Conservation (phyloP, 2,113 vertebrate genomes). For the Centropristis striata region DNA sequence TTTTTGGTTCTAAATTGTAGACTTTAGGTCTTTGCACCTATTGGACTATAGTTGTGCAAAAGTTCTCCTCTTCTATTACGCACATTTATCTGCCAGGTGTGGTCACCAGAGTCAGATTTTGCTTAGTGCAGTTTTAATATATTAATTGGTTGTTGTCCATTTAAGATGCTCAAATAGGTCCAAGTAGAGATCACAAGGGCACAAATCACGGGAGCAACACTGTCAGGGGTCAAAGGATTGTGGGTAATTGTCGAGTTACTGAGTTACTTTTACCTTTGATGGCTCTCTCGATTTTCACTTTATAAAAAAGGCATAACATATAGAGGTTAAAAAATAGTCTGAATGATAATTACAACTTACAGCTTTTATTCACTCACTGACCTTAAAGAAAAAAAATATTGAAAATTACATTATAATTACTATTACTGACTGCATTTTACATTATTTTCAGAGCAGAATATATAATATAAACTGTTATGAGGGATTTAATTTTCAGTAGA, state of each 20-base stretch:
- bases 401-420: background rate
- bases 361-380: constrained; percentile 8
- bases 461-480: background rate
- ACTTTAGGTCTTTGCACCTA: too few species aligned
- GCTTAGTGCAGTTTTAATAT: constrained; percentile 66
- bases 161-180: constrained; percentile 5
- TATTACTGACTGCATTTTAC: too few species aligned
- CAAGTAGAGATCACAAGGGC: constrained; percentile 53
- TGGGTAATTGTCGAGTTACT: constrained; percentile 46
- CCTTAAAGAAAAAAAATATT: background rate
- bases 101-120: constrained; percentile 3
- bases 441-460: background rate
- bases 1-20: too few species aligned
- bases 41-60: too few species aligned
- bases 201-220: constrained; percentile 74
- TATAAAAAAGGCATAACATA: constrained; percentile 54
- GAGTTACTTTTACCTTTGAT: constrained; percentile 87
- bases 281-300: constrained; percentile 91
- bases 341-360: background rate
- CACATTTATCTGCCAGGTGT: background rate
- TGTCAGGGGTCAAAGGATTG: constrained; percentile 63
- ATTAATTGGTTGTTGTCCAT: background rate
- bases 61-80: too few species aligned
- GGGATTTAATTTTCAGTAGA: background rate
- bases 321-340: constrained; percentile 22